These are phyloP conservation scores for Onychomys torridus DNA, from an alignment of 2,797 vertebrate genomes.

Conservation along the genomic window DNA sequence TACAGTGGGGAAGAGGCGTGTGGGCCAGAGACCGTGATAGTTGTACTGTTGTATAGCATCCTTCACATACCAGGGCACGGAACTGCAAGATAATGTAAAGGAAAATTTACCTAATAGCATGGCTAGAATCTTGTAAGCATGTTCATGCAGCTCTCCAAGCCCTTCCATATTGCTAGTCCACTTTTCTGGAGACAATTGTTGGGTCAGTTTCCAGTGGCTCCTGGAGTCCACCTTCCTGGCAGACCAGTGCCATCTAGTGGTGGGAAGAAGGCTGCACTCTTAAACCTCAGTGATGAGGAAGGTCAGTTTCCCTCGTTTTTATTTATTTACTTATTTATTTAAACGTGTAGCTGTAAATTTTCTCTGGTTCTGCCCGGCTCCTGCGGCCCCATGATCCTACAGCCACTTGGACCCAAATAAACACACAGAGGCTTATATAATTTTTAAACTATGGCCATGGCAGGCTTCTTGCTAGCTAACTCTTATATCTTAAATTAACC, in stretches of 20 bases:
- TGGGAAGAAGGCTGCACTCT: neutral
- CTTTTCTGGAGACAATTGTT: neutral
- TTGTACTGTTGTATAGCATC: no score
- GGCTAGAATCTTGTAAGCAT: neutral
- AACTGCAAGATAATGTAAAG: neutral
- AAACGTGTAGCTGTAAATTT: no score
- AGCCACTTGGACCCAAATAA: no score
- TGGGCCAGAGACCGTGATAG: neutral
- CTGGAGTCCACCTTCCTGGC: neutral
- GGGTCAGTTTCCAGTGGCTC: neutral
- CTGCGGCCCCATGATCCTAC: no score
- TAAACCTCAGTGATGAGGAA: neutral
- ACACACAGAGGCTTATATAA: no score
- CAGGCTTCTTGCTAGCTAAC: no score
- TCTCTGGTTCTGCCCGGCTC: neutral
- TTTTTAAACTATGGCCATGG: no score
- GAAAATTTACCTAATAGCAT: neutral
- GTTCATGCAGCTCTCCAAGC: neutral
- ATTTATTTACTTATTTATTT: neutral
- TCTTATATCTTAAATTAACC: no score
- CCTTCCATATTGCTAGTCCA: fast-evolving
- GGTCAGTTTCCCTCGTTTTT: neutral
- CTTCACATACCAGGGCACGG: fast-evolving
- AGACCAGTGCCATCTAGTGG: slow-evolving; percentile 68
- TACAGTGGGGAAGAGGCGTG: neutral